Base-by-base conservation (phyloP, 2,888 invertebrate species). In the Schrankia costaestrigalis region DNA sequence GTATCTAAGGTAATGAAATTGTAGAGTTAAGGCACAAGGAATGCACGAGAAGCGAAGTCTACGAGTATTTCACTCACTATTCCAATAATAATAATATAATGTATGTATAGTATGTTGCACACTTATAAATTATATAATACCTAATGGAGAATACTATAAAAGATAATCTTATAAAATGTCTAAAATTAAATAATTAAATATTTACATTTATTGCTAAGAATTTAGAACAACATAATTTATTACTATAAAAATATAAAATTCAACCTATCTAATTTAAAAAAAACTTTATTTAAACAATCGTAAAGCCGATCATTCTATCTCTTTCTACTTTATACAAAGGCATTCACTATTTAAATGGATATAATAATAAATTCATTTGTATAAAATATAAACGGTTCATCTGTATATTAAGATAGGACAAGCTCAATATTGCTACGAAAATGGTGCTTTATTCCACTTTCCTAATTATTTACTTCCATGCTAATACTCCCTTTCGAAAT, bases 401-500 rank as follows among this genome's bases (percentile, higher is more conserved):
- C n/a, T n/a, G n/a, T n/a, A n/a, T n/a, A n/a, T n/a, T n/a, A n/a
- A n/a, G n/a, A n/a, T n/a, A n/a, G n/a, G n/a, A n/a, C n/a, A n/a
- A n/a, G n/a, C n/a, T n/a, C n/a, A n/a, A n/a, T n/a, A n/a, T n/a
- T n/a, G n/a, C n/a, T n/a, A n/a, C n/a, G n/a, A n/a, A 7, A 5
- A 19, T 23, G 14, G 11, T 15, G 14, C 7, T 11, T 17, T 36
- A 9, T 21, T 25, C 21, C 3, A 21, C 23, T 19, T 14, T 15
- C 13, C 8, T 9, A 6, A 28, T 17, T 35, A 17, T 11, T 14
- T 18, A 25, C 10, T 29, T 21, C 19, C 21, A 32, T 33, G 26
- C 41, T 41, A 73, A 87, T 87, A 87, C 87, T 78, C 87, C 84
- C 78, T 85, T 85, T 86, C 87, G 85, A 87, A 87, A 86, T 86